phyloP scores from a whole-genome alignment of 23 tunicate species.

The Phallusia fumigata region DNA sequence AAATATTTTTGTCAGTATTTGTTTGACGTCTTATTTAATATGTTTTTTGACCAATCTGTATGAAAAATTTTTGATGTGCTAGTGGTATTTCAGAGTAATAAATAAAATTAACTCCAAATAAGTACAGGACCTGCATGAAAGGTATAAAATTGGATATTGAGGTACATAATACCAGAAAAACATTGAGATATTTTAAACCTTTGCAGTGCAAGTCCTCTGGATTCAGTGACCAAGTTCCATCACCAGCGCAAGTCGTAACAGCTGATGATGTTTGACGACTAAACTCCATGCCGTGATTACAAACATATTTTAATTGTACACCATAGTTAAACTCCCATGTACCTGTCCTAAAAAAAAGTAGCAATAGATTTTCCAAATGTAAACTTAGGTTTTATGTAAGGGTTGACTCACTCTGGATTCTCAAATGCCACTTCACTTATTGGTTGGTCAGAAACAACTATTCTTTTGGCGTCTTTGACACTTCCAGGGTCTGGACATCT shows the following conservation, averaged over 20 bases:
- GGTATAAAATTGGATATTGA: too few relatives aligned
- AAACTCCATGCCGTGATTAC: conserved; percentile 31
- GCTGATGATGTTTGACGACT: conserved; percentile 16
- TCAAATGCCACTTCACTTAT: neutral
- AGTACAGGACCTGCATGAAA: too few relatives aligned
- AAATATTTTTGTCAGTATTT: too few relatives aligned
- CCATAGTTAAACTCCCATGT: conserved; percentile 28
- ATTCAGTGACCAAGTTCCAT: conserved; percentile 49
- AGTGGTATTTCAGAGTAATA: too few relatives aligned
- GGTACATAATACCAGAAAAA: too few relatives aligned
- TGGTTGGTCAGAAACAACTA: conserved; percentile 8
- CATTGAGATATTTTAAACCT: too few relatives aligned
- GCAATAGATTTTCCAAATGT: neutral
- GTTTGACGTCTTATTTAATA: too few relatives aligned
- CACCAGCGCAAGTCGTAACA: conserved; percentile 29
- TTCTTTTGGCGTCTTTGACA: conserved; percentile 20
- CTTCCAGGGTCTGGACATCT: conserved; percentile 52
- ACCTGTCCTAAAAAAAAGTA: conserved; percentile 30
- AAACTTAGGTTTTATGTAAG: neutral
- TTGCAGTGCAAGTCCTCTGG: conserved; percentile 21
- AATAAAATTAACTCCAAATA: too few relatives aligned
- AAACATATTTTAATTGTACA: conserved; percentile 29
- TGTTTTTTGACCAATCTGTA: too few relatives aligned
- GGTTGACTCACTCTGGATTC: conserved; percentile 31
- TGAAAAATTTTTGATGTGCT: too few relatives aligned